Percentiles rank a stretch among this genome's conserved stretches.
Evolutionary conservation across 2,113 vertebrate species (phyloP).

Genomic region (Lamprologus callipterus): DNA sequence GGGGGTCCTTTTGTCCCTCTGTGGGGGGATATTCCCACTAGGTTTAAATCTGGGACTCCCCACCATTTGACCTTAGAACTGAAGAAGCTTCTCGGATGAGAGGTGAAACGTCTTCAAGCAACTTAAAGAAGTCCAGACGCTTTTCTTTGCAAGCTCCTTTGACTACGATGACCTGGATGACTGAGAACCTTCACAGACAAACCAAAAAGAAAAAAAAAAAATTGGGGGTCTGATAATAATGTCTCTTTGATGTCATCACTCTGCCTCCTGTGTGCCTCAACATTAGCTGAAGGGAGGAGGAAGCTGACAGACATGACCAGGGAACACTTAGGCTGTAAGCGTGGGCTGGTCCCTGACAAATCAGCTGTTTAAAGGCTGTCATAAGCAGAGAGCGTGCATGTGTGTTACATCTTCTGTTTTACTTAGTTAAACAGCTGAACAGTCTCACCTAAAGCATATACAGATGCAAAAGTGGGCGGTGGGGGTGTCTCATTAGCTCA

Average conservation of each 20-base stretch:
- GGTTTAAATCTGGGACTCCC: fast-evolving
- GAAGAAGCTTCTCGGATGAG: no score
- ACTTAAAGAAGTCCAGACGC: no score
- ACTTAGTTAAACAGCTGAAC: slow-evolving; percentile 21
- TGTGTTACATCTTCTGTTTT: not conserved
- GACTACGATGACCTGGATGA: no score
- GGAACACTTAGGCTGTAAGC: slow-evolving; percentile 34
- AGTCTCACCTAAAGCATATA: slow-evolving; percentile 12
- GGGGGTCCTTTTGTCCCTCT: no score
- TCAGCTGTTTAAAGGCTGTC: slow-evolving; percentile 60
- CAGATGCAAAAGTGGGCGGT: not conserved
- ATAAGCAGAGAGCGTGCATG: not conserved
- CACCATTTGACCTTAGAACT: no score
- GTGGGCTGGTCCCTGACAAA: slow-evolving; percentile 52
- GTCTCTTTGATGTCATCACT: slow-evolving; percentile 43
- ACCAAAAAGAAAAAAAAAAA: not conserved
- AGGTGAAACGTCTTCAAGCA: no score
- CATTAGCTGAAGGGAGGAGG: not conserved
- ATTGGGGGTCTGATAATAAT: slow-evolving; percentile 6
- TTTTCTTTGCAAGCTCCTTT: no score
- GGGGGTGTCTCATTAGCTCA: slow-evolving; percentile 22
- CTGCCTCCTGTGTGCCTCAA: not conserved
- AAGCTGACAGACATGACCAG: slow-evolving; percentile 30
- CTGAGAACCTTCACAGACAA: not conserved
- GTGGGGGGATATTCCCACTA: fast-evolving